phyloP scores from a whole-genome alignment of 2,888 invertebrate species.

The Ganaspis brasiliensis region DNA sequence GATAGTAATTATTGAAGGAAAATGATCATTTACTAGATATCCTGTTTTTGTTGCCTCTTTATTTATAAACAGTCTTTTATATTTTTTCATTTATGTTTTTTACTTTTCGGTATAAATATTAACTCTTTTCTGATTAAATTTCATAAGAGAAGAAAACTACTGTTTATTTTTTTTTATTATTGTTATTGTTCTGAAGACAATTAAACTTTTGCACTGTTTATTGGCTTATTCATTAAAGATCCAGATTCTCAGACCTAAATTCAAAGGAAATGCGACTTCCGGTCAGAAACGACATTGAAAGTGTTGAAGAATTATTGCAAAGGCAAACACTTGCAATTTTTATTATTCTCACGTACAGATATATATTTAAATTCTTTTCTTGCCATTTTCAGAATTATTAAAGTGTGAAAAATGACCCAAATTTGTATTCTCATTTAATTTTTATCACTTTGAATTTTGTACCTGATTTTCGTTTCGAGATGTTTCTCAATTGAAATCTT shows the following conservation, averaged over 20 bases:
- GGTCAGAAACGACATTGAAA: slow-evolving; percentile 25
- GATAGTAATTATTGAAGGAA: too few species aligned
- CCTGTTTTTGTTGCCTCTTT: too few species aligned
- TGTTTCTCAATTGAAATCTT: too few species aligned
- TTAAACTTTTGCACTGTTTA: not conserved
- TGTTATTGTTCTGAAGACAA: not conserved
- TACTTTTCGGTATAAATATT: too few species aligned
- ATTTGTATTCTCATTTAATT: not conserved
- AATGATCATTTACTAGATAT: too few species aligned
- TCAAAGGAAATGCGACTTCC: slow-evolving; percentile 29
- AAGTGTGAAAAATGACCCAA: not conserved
- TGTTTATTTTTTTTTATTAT: too few species aligned
- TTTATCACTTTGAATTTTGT: not conserved
- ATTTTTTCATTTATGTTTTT: too few species aligned
- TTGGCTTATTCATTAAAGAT: not conserved
- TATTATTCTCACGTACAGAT: not conserved
- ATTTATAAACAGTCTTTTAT: too few species aligned
- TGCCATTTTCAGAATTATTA: not conserved
- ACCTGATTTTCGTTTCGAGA: too few species aligned
- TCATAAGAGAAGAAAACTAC: too few species aligned
- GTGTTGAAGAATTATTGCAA: not conserved
- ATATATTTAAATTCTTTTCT: not conserved
- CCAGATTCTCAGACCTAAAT: slow-evolving; percentile 16
- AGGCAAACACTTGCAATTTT: slow-evolving; percentile 1
- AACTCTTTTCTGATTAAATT: too few species aligned